Evolutionary conservation across 2,113 vertebrate genomes (phyloP), one percentile per base, ranked within the genome.

Genomic region (Rhinolophus sinicus): DNA sequence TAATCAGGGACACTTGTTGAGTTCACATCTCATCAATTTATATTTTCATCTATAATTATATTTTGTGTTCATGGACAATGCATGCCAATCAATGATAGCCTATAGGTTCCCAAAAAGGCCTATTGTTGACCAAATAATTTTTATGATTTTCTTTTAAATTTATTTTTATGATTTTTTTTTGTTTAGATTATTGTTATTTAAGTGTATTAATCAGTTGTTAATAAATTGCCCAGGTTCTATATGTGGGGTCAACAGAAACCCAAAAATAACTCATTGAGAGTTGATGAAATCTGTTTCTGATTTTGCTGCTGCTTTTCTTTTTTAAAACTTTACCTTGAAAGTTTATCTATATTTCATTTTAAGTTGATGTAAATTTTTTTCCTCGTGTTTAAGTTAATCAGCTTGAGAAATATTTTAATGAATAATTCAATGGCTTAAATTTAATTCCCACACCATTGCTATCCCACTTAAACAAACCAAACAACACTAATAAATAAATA

Each of bases 321-420:
- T 44, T 6, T 44, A 44, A 44, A 44, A 44, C 40, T 44, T 44
- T 44, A 44, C 40, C 40, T 44, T 44, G 40, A 44, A 44, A 44
- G 40, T 44, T 44, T 44, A 6, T 44, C 40, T 44, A 44, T 7
- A 44, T 44, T 44, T 44, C 40, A 44, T 44, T 44, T 44, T 44
- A 44, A 44, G 40, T 44, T 44, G 40, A 44, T 44, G 40, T 44
- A 44, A 44, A 44, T 6, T 44, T 44, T 44, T 44, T 44, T 44
- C 40, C 40, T 44, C 6, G 40, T 44, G 40, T 44, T 44, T 44
- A 44, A 44, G 40, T 44, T 44, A 44, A 44, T 44, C 40, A 44
- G 58, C 18, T 50, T 77, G 64, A 84, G 50, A 72, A 87, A 95
- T 47, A 56, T 62, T 78, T 97, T 90, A 87, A 80, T 80, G 38